Percentiles rank a stretch among this genome's conserved stretches.
These are phyloP conservation scores for Periophthalmus magnuspinnatus DNA, from an alignment of 2,797 vertebrate species.

Conservation along the genomic window DNA sequence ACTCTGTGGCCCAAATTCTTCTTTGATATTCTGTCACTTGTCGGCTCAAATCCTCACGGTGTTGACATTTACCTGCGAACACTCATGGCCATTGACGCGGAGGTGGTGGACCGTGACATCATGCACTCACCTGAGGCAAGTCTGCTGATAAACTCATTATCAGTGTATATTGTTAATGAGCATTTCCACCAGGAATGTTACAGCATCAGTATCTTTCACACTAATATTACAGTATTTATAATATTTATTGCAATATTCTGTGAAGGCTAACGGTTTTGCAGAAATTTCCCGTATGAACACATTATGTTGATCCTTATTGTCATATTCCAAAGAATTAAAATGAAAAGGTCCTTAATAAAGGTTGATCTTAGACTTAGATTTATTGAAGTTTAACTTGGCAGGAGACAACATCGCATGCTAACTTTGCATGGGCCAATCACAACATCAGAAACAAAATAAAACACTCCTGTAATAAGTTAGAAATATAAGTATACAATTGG, in stretches of 20 bases:
- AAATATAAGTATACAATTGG: too few relatives aligned
- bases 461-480: too few relatives aligned
- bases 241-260: too few relatives aligned
- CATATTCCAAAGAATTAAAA: neutral
- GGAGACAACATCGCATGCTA: too few relatives aligned
- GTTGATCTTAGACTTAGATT: too few relatives aligned
- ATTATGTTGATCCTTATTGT: neutral
- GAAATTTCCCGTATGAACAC: too few relatives aligned
- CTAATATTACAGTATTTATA: neutral
- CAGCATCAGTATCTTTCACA: neutral
- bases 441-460: too few relatives aligned
- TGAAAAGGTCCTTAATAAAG: neutral
- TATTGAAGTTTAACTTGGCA: too few relatives aligned
- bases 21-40: slow-evolving; percentile 92
- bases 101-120: slow-evolving; percentile 94
- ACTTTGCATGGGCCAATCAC: too few relatives aligned
- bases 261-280: too few relatives aligned
- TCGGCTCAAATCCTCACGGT: slow-evolving; percentile 90
- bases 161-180: too few relatives aligned
- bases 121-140: slow-evolving; percentile 89
- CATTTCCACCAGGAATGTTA: neutral
- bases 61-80: slow-evolving; percentile 94
- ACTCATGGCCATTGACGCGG: slow-evolving; percentile 95
- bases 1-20: slow-evolving; percentile 98
- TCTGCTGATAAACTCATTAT: neutral